A percentile compares a stretch with the other conserved stretches of the same genome.
Conservation (phyloP, 2,888 invertebrate species). For the Chrysolina oricalcia region DNA sequence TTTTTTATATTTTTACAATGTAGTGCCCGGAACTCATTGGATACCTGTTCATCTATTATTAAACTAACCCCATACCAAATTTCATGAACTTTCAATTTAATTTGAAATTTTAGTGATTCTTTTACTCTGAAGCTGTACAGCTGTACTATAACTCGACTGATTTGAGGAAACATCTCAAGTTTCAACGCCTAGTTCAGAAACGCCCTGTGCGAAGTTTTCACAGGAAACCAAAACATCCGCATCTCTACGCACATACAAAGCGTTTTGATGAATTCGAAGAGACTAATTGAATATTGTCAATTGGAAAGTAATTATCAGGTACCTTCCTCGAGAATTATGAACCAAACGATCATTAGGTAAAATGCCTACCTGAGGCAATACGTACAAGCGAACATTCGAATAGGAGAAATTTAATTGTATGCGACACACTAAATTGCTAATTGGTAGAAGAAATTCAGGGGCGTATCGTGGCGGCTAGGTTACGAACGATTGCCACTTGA, state of each 20-base stretch:
- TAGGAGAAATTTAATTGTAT: constrained; percentile 47
- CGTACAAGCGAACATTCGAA: constrained; percentile 19
- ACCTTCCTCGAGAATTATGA: constrained; percentile 23
- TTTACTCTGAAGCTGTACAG: no score
- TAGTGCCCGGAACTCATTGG: no score
- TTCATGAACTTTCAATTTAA: no score
- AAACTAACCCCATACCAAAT: no score
- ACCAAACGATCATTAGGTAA: constrained; percentile 17
- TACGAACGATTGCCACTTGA: no score
- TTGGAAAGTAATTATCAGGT: constrained; percentile 10
- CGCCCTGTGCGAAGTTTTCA: not conserved
- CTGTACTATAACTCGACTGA: no score
- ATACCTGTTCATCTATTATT: no score
- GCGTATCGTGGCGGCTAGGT: not conserved
- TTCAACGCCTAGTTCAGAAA: not conserved
- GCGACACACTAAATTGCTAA: constrained; percentile 38
- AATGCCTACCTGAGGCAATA: constrained; percentile 9
- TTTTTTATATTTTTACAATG: no score
- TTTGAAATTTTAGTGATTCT: no score
- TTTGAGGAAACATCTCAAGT: no score
- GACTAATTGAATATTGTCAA: constrained; percentile 13
- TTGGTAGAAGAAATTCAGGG: constrained; percentile 31
- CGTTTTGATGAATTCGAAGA: not conserved
- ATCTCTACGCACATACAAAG: not conserved
- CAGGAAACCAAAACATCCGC: constrained; percentile 5